Conservation (phyloP, 2,113 vertebrate genomes). For the Tyrannus savana region DNA sequence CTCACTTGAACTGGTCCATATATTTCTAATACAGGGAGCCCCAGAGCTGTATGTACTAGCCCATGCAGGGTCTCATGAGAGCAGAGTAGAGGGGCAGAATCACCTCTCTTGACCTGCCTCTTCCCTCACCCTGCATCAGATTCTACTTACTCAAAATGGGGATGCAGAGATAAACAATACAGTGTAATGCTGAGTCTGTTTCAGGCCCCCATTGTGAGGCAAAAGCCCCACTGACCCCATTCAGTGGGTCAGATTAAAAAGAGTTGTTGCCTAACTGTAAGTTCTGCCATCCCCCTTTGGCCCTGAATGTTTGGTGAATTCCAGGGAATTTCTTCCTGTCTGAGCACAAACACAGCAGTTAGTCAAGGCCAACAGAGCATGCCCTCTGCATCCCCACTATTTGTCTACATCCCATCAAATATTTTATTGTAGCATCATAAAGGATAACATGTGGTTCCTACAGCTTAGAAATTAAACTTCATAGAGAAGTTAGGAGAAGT, state of each 20-base stretch:
- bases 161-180: background rate
- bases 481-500: background rate
- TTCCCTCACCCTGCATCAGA: background rate
- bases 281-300: background rate
- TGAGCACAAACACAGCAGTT: background rate
- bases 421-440: background rate
- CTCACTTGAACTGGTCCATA: background rate
- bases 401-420: background rate
- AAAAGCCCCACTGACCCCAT: background rate
- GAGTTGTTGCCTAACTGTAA: background rate
- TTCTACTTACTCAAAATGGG: background rate
- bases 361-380: background rate
- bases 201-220: background rate
- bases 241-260: background rate
- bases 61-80: background rate
- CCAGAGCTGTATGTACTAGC: background rate
- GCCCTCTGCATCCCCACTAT: background rate
- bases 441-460: background rate
- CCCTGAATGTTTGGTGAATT: background rate
- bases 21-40: background rate
- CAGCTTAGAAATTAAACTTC: background rate
- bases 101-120: background rate
- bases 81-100: background rate
- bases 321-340: background rate
- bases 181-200: background rate